A percentile compares a stretch with the other conserved stretches of the same genome.
Evolutionary conservation across 2,888 invertebrate genomes (phyloP).

Genomic region (Erebia aethiops): DNA sequence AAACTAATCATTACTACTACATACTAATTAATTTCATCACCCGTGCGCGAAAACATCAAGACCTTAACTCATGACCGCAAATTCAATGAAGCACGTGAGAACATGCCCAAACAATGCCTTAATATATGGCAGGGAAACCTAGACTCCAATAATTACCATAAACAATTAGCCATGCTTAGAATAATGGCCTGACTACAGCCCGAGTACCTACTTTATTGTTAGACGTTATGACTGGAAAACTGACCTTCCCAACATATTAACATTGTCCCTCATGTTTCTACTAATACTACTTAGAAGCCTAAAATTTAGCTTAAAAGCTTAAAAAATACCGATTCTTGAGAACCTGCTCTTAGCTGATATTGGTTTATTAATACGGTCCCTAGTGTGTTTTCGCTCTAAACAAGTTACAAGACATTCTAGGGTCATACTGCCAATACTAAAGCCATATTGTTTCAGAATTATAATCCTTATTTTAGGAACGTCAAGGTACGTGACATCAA

Average conservation of each 20-base stretch:
- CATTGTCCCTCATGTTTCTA: not conserved
- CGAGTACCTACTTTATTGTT: constrained; percentile 14
- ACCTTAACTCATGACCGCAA: constrained; percentile 38
- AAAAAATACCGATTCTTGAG: too few species aligned
- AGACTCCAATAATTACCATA: constrained; percentile 23
- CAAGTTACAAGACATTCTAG: too few species aligned
- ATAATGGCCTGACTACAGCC: constrained; percentile 16
- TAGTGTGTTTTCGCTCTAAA: too few species aligned
- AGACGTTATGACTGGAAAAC: not conserved
- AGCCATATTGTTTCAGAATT: too few species aligned
- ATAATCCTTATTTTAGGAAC: too few species aligned
- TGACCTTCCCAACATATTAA: constrained; percentile 2
- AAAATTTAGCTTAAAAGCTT: too few species aligned
- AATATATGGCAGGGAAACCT: constrained; percentile 13
- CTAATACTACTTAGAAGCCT: too few species aligned
- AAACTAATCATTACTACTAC: too few species aligned
- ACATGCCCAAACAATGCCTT: constrained; percentile 28
- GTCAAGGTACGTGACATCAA: too few species aligned
- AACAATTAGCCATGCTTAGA: constrained; percentile 24
- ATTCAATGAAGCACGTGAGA: constrained; percentile 41
- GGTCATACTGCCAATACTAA: too few species aligned
- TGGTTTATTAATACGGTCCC: too few species aligned
- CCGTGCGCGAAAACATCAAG: constrained; percentile 30
- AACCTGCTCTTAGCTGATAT: too few species aligned
- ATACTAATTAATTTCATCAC: constrained; percentile 25